Conservation (phyloP, 2,888 invertebrate species). For the Cremastinae sp. region DNA sequence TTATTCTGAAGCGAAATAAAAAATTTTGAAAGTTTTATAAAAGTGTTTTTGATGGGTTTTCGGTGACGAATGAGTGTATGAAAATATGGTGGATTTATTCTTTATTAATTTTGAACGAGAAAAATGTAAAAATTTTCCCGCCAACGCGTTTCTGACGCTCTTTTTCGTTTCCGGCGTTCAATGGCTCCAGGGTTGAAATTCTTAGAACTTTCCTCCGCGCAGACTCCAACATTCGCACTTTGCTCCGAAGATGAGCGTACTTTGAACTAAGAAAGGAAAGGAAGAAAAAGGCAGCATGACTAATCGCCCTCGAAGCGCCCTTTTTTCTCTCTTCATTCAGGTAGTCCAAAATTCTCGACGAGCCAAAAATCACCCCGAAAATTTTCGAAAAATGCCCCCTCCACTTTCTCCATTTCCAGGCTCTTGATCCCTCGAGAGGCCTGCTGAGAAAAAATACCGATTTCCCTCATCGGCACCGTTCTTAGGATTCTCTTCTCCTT, state of each 20-base stretch:
- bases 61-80: constrained; percentile 27
- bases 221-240: constrained; percentile 40
- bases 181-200: too few relatives aligned
- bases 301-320: constrained; percentile 63
- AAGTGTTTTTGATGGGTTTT: not conserved
- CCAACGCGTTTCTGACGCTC: constrained; percentile 47
- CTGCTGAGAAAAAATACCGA: constrained; percentile 24
- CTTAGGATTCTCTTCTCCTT: not conserved
- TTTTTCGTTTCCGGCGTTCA: not conserved
- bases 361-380: constrained; percentile 40
- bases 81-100: constrained; percentile 11
- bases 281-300: constrained; percentile 54
- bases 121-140: constrained; percentile 50
- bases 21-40: not conserved
- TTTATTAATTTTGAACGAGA: constrained; percentile 12
- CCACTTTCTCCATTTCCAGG: too few relatives aligned
- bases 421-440: constrained; percentile 24
- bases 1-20: not conserved
- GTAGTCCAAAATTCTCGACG: constrained; percentile 42
- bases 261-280: constrained; percentile 32
- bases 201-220: not conserved
- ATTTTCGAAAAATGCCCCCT: not conserved
- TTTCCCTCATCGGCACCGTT: constrained; percentile 39
- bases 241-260: constrained; percentile 50
- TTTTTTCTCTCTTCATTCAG: constrained; percentile 63